Evolutionary conservation across 2,797 vertebrate species (phyloP), one percentile per base, ranked within the genome.

Genomic region (Atherinosoma microstoma): DNA sequence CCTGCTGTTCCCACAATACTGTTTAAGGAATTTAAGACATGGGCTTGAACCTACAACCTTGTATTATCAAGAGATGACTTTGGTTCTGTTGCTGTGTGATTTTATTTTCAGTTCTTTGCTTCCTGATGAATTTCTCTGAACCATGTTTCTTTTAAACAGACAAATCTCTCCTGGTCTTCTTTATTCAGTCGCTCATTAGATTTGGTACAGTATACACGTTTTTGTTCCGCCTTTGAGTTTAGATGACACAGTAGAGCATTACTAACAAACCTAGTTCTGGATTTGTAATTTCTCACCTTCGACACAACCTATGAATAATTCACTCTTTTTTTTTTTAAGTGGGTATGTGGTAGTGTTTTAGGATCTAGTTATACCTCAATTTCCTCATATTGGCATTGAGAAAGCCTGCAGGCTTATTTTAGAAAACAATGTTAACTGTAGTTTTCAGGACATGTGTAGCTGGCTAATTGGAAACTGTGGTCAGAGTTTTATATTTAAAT

Each of bases 181-280:
- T 92, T 95, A 93, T 95, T 96, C 94, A 95, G 94, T 95, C 95
- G 93, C 87, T 95, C 95, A n/a, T 92, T 96, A 96, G 95, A 95
- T 92, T 93, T 94, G 95, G 95, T 95, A 95, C 94, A 95, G 94
- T 95, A 95, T 95, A 77, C 40, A 66, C 9, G 63, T 83, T 83
- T 85, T 85, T 84, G 61, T 83, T 71, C 79, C 67, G 62, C 67
- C 77, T 64, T 79, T 27, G 63, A 71, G 76, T 16, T 69, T 87
- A 89, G 82, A 81, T 18, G 42, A 80, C 79, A 80, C 72, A 0
- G 22, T 93, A 88, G 84, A 79, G 67, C 75, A 53, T 70, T 72
- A 93, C 93, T 93, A 94, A 94, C 89, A 68, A 80, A 67, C 60
- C 56, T 79, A 75, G 70, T 64, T 47, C 29, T 88, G 75, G 56